phyloP scores from a whole-genome alignment of 2,797 vertebrate genomes.

The Phataginus tetradactyla region DNA sequence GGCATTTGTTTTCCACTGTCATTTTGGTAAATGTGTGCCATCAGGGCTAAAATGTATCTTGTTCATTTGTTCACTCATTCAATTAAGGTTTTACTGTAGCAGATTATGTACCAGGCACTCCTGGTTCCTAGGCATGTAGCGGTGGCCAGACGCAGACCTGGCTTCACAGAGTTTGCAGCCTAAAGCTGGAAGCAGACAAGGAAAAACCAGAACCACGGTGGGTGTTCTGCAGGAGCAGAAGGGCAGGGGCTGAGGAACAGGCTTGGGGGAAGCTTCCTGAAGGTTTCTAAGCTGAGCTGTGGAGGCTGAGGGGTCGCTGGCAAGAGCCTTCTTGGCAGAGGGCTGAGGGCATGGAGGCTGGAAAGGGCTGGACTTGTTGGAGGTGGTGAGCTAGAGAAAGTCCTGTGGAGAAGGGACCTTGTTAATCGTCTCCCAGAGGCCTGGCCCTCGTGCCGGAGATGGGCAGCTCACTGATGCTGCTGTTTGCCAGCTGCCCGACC shows the following conservation, averaged over 20 bases:
- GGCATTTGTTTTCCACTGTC: background rate
- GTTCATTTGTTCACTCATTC: background rate
- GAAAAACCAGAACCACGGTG: background rate
- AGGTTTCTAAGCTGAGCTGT: background rate
- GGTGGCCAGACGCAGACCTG: background rate
- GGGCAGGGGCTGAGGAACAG: background rate
- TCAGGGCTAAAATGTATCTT: background rate
- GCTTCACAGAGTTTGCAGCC: background rate
- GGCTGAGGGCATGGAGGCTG: background rate
- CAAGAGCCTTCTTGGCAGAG: background rate
- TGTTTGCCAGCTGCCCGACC: background rate
- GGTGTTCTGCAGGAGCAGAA: background rate
- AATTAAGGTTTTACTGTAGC: background rate
- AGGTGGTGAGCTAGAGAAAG: background rate
- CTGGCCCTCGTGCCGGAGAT: background rate
- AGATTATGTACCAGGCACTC: background rate
- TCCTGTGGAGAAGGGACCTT: background rate
- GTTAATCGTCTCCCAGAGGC: background rate
- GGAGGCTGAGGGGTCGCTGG: background rate
- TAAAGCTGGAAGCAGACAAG: background rate
- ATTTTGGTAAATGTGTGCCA: background rate
- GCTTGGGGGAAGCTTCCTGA: background rate
- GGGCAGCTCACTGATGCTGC: background rate
- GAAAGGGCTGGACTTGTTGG: background rate
- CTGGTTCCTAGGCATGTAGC: background rate